Percentiles rank a stretch among this genome's conserved stretches.
These are phyloP conservation scores for Potamarius usumacintae DNA, from an alignment of 2,113 vertebrate genomes.

Conservation along the genomic window DNA sequence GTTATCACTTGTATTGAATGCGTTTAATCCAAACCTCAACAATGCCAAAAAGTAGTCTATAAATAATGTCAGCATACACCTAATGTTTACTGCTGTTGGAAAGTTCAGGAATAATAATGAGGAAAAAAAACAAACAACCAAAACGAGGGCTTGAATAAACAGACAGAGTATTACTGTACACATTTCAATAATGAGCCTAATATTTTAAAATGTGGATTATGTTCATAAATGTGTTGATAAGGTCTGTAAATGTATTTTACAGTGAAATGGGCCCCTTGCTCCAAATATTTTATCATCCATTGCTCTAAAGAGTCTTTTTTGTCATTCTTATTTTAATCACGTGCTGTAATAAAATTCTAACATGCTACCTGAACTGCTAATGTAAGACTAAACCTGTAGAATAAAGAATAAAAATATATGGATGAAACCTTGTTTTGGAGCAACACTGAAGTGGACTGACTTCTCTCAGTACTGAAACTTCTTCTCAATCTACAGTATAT, in stretches of 20 bases:
- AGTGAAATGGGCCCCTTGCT: background rate
- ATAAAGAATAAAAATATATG: too few species aligned
- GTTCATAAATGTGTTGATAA: background rate
- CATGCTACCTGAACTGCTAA: too few species aligned
- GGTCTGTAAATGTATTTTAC: background rate
- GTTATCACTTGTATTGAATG: background rate
- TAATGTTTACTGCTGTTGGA: background rate
- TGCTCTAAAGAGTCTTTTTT: background rate
- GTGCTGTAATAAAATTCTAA: background rate
- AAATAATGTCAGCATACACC: background rate
- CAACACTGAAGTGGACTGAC: background rate
- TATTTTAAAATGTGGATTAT: background rate
- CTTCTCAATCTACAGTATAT: background rate
- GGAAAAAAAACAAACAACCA: too few species aligned
- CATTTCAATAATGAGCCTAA: background rate
- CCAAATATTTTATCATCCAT: background rate
- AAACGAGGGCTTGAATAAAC: too few species aligned
- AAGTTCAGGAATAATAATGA: background rate
- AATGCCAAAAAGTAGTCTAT: background rate
- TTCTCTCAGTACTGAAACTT: background rate
- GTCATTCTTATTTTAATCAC: background rate
- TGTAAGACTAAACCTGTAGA: background rate
- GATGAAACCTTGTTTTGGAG: background rate
- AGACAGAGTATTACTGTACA: too few species aligned
- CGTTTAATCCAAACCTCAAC: background rate